Conservation (phyloP, 2,888 invertebrate species). For the Mythimna loreyi region DNA sequence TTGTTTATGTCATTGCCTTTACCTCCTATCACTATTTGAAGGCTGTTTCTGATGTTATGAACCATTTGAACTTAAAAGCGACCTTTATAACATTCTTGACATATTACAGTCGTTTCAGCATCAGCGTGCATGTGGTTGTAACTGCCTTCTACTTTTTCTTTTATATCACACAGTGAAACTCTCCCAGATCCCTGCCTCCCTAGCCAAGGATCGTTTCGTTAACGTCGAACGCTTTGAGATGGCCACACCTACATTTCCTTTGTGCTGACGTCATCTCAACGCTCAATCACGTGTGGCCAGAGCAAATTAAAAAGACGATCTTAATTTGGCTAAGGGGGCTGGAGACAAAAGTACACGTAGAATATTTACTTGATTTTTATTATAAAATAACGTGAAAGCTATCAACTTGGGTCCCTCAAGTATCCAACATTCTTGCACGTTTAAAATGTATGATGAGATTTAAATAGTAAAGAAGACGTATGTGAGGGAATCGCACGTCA, state of each 20-base stretch:
- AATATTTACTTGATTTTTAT: background rate
- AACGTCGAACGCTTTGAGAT: too few relatives aligned
- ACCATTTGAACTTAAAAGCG: background rate
- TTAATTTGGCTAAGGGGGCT: too few relatives aligned
- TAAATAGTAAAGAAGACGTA: conserved; percentile 22
- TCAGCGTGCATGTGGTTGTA: background rate
- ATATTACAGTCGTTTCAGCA: background rate
- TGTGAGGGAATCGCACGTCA: conserved; percentile 12
- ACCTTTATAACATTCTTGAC: background rate
- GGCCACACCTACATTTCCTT: too few relatives aligned
- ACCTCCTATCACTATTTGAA: background rate
- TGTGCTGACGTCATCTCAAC: too few relatives aligned
- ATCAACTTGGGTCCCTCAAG: background rate
- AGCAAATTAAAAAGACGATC: too few relatives aligned
- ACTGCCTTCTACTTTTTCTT: background rate
- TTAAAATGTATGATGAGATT: conserved; percentile 27
- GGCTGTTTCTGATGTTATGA: background rate
- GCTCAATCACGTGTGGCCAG: too few relatives aligned
- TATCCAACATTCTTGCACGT: conserved; percentile 22
- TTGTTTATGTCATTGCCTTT: background rate
- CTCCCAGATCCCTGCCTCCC: background rate
- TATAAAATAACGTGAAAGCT: conserved; percentile 19
- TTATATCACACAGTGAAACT: background rate
- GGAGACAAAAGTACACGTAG: background rate
- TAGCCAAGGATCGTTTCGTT: too few relatives aligned